These are phyloP conservation scores for Zosterops hypoxanthus DNA, from an alignment of 2,113 vertebrate species.

Conservation along the genomic window DNA sequence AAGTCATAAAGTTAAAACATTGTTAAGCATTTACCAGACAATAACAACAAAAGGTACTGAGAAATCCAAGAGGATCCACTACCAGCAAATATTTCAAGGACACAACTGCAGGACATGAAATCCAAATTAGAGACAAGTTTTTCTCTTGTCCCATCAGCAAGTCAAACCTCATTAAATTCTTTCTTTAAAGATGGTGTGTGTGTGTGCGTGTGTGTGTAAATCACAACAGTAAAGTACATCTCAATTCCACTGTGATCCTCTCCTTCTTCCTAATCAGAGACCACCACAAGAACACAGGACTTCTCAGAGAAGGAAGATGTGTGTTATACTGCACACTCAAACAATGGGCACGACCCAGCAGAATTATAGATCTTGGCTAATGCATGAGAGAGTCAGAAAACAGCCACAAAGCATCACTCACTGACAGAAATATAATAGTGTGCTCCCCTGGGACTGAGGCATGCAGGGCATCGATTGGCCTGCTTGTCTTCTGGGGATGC, in stretches of 20 bases:
- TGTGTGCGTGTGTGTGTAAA: neutral
- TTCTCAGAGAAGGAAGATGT: neutral
- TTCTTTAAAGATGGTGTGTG: neutral
- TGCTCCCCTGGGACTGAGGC: neutral
- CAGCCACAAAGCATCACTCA: conserved; percentile 17
- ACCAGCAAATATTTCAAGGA: neutral
- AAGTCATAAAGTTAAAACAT: conserved; percentile 52
- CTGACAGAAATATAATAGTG: neutral
- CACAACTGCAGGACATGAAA: neutral
- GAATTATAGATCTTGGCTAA: neutral
- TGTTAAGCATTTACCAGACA: conserved; percentile 30
- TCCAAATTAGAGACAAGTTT: neutral
- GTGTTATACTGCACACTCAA: neutral
- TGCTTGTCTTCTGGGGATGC: conserved; percentile 20
- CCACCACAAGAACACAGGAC: neutral
- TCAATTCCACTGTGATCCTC: neutral
- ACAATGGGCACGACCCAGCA: neutral
- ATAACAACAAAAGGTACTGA: neutral
- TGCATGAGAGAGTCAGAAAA: conserved; percentile 17
- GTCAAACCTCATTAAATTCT: neutral
- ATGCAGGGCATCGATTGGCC: neutral
- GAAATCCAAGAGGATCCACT: neutral
- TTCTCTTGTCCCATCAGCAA: neutral
- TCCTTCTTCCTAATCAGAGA: neutral
- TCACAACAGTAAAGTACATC: neutral